phyloP scores from a whole-genome alignment of 2,797 vertebrate species.

The Morus bassanus region DNA sequence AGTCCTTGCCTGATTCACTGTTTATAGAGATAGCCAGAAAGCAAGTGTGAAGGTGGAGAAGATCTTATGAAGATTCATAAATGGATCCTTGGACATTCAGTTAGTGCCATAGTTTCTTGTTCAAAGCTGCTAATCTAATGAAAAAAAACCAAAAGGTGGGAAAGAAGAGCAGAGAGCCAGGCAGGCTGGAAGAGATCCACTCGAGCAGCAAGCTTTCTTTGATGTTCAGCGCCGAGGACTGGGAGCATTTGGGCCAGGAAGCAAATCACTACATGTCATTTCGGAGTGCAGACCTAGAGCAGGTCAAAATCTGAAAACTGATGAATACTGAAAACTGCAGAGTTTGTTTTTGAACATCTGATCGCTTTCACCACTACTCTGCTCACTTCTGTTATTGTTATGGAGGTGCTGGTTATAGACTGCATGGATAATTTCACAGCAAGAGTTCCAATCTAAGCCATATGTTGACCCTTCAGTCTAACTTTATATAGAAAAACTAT shows the following conservation, averaged over 20 bases:
- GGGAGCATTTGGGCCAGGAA: neutral
- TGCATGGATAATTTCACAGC: slow-evolving; percentile 6
- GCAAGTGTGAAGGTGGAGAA: neutral
- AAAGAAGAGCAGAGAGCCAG: neutral
- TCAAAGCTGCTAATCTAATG: neutral
- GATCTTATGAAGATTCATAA: neutral
- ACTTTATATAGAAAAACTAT: neutral
- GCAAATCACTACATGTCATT: neutral
- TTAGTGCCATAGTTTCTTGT: neutral
- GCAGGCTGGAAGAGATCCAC: neutral
- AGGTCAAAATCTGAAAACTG: neutral
- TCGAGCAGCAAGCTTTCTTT: neutral
- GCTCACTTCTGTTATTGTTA: neutral
- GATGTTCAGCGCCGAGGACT: neutral
- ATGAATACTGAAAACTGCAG: neutral
- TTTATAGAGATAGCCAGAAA: neutral
- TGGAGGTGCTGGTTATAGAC: neutral
- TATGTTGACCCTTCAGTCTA: slow-evolving; percentile 14
- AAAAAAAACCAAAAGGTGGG: neutral
- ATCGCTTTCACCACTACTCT: neutral
- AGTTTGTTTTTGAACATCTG: neutral
- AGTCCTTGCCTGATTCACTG: neutral
- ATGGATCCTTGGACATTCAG: neutral
- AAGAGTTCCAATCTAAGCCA: slow-evolving; percentile 16
- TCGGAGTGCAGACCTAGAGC: neutral